Evolutionary conservation across 2,888 invertebrate species (phyloP).

Genomic region (Villa cingulata): DNA sequence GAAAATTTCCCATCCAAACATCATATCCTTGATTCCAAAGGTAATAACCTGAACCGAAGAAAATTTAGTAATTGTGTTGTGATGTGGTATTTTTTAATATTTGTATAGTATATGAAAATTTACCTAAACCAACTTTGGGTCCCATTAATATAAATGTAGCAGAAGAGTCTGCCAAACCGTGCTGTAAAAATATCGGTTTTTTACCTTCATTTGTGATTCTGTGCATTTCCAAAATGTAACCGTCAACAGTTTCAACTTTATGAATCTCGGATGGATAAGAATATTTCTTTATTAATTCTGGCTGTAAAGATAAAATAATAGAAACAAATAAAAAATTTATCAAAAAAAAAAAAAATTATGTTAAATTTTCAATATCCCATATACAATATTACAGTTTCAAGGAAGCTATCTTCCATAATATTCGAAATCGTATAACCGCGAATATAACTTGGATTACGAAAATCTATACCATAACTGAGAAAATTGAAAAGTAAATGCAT

Average conservation of each 20-base stretch:
- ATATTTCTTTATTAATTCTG: slow-evolving; percentile 45
- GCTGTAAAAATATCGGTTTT: slow-evolving; percentile 45
- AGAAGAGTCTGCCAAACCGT: slow-evolving; percentile 59
- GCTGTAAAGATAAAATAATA: slow-evolving; percentile 28
- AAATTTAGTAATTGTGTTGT: too few species aligned
- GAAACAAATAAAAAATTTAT: neutral
- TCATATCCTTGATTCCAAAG: slow-evolving; percentile 40
- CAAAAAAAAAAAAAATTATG: neutral
- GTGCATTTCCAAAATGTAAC: slow-evolving; percentile 63
- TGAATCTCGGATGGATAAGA: slow-evolving; percentile 53
- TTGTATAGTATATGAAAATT: slow-evolving; percentile 9
- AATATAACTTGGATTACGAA: neutral
- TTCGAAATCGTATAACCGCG: neutral
- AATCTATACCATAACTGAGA: too few species aligned
- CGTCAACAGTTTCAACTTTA: slow-evolving; percentile 57
- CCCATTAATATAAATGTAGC: slow-evolving; percentile 62
- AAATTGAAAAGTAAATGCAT: too few species aligned
- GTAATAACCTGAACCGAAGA: slow-evolving; percentile 26
- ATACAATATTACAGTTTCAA: neutral
- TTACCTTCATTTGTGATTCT: slow-evolving; percentile 46
- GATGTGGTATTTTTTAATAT: too few species aligned
- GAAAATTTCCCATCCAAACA: slow-evolving; percentile 49
- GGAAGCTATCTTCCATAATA: too few species aligned
- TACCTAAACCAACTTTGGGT: slow-evolving; percentile 52
- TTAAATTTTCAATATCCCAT: too few species aligned